phyloP scores from a whole-genome alignment of 2,797 vertebrate species.

The Sebastes nivosus region DNA sequence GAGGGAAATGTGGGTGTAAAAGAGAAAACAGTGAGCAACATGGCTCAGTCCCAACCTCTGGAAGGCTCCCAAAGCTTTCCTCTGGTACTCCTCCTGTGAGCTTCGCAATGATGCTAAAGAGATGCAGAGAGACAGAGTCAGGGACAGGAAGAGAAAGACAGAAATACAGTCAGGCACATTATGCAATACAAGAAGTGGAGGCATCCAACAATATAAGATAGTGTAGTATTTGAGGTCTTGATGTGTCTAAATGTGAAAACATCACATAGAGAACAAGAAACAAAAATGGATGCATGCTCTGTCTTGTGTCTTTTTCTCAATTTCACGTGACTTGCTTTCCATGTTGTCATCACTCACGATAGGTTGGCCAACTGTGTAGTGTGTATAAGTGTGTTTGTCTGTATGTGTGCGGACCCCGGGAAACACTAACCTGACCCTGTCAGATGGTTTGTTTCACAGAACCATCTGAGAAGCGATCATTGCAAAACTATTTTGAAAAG shows the following conservation, averaged over 20 bases:
- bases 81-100: slow-evolving; percentile 96
- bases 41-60: slow-evolving; percentile 88
- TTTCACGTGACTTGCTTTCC: background rate
- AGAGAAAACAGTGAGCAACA: slow-evolving; percentile 19
- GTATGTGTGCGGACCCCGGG: too few species aligned
- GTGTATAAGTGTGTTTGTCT: too few species aligned
- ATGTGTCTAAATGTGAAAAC: background rate
- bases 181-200: background rate
- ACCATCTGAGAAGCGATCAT: too few species aligned
- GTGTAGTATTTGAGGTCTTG: background rate
- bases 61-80: slow-evolving; percentile 95
- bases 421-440: too few species aligned
- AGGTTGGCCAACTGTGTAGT: too few species aligned
- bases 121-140: slow-evolving; percentile 3
- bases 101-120: slow-evolving; percentile 92
- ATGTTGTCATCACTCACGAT: too few species aligned
- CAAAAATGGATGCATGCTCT: background rate
- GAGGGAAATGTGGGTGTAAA: slow-evolving; percentile 32
- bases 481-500: too few species aligned
- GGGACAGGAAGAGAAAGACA: background rate
- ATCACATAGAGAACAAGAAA: background rate
- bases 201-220: background rate
- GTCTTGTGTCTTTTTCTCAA: background rate
- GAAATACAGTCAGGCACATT: background rate
- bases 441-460: too few species aligned